A percentile compares a stretch with the other conserved stretches of the same genome.
Conservation (phyloP, 2,797 vertebrate species). For the Tenualosa thibaudeaui region DNA sequence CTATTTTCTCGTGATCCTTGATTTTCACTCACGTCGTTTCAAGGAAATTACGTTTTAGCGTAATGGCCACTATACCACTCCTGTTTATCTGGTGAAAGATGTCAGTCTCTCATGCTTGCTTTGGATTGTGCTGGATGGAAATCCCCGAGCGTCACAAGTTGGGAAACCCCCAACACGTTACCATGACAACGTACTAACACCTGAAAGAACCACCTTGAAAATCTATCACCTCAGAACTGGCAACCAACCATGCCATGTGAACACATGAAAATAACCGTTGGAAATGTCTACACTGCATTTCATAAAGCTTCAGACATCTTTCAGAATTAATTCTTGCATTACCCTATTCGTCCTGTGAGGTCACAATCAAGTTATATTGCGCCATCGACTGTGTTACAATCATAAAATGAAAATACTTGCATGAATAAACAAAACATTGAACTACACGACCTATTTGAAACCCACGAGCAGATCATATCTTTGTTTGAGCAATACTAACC, state of each 20-base stretch:
- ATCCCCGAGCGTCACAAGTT: constrained; percentile 65
- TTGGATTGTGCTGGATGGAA: constrained; percentile 57
- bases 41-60: constrained; percentile 3
- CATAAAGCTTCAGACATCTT: neutral
- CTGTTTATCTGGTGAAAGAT: neutral
- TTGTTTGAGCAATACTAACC: too few species aligned
- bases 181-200: constrained; percentile 37
- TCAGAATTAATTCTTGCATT: neutral
- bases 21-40: neutral
- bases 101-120: neutral
- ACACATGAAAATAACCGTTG: neutral
- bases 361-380: neutral
- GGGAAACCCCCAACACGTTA: constrained; percentile 51
- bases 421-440: neutral
- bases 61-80: neutral
- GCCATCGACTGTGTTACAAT: neutral
- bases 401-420: too few species aligned
- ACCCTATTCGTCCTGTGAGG: neutral
- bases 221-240: neutral
- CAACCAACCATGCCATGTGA: neutral
- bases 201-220: constrained; percentile 9
- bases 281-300: neutral
- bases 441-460: too few species aligned
- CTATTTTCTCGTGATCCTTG: neutral
- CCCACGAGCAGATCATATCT: too few species aligned